Evolutionary conservation across 2,113 vertebrate species (phyloP).

Genomic region (Athene noctua): DNA sequence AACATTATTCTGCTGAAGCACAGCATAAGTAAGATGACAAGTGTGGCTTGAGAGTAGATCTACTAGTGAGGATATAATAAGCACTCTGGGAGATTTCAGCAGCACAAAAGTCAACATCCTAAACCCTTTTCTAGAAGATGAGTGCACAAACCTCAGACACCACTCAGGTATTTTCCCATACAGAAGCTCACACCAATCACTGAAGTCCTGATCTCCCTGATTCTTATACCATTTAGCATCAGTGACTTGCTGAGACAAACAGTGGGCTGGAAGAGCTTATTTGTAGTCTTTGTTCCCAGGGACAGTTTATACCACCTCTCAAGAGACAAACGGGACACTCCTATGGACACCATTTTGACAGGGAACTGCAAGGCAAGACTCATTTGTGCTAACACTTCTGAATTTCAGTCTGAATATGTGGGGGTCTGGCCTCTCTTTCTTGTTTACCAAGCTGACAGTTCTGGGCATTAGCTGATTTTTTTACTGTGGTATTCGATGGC

Average conservation of each 20-base stretch:
- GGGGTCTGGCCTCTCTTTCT: not conserved
- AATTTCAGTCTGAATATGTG: not conserved
- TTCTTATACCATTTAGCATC: not conserved
- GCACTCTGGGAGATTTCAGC: not conserved
- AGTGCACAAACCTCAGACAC: not conserved
- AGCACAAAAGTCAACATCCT: not conserved
- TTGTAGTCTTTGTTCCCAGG: not conserved
- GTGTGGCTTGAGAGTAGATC: not conserved
- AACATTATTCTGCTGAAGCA: not conserved
- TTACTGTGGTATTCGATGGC: not conserved
- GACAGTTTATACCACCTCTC: not conserved
- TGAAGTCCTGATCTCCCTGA: not conserved
- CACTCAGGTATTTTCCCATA: not conserved
- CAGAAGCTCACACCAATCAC: not conserved
- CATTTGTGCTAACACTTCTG: not conserved
- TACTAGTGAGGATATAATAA: not conserved
- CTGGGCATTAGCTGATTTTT: not conserved
- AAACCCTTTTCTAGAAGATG: not conserved
- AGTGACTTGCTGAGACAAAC: not conserved
- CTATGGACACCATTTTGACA: not conserved
- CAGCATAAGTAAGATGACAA: not conserved
- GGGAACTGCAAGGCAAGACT: not conserved
- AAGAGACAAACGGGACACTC: not conserved
- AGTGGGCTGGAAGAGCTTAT: not conserved
- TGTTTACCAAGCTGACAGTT: not conserved